Base-by-base conservation (phyloP, 2,888 invertebrate species). In the Archaeoteleia sp. region DNA sequence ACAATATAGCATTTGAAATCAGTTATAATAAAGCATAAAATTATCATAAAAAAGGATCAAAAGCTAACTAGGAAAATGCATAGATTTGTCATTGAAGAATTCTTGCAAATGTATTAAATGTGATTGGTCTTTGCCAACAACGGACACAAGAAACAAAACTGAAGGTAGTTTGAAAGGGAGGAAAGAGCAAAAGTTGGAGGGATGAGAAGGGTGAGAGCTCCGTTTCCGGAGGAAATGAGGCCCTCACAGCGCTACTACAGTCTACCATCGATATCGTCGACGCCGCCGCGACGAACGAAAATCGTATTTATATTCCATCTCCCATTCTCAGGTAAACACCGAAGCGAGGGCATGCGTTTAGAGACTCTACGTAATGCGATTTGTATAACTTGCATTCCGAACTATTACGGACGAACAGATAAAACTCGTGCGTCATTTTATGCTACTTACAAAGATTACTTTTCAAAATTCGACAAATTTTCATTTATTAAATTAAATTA, bases 151-250 rank as follows among this genome's bases (percentile, higher is more conserved):
- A 35, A 37, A 43, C 43, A 35, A 15, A 57, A 51, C 42, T 48
- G 23, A 49, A 35, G 32, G 55, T 39, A 14, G 43, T 34, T 17
- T 30, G 9, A 25, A 14, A 20, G 40, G 54, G 1, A 15, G 37
- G 42, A 27, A 45, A 30, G 23, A 27, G 25, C 53, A 40, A 53
- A 53, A 53, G 65, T 65, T 46, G 25, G 17, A 23, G 46, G 39
- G 3, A 14, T 7, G 14, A 17, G 10, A 27, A 37, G 34, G 51
- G 12, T 34, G 14, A 76, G 71, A 77, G 75, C 75, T 79, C 78
- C 78, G 82, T 81, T 82, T 83, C 83, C 83, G 80, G 71, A 79
- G 82, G 83, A 83, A 82, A 82, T 82, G 81, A 82, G 78, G 74
- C 77, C 78, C 78, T 79, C 76, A 79, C 77, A 77, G 74, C 75